phyloP scores from a whole-genome alignment of 2,113 vertebrate species.

The Bubo bubo region DNA sequence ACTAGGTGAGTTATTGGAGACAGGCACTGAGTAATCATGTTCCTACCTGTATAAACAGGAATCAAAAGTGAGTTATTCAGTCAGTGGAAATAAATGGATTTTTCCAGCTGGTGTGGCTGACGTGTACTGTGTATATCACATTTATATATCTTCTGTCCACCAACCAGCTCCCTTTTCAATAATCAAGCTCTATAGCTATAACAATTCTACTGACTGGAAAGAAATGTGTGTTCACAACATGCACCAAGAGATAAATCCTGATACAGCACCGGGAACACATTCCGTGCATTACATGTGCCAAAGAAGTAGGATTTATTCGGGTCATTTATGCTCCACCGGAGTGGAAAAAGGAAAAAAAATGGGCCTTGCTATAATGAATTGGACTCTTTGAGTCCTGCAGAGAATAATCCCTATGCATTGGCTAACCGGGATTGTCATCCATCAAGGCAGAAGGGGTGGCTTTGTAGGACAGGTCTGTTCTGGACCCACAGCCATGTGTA shows the following conservation, averaged over 20 bases:
- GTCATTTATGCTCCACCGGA: slow-evolving; percentile 68
- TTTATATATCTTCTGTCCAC: slow-evolving; percentile 55
- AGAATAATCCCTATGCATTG: not conserved
- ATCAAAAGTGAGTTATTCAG: slow-evolving; percentile 61
- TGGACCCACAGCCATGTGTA: not conserved
- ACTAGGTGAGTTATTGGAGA: not conserved
- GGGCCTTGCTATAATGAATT: slow-evolving; percentile 43
- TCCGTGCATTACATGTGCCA: slow-evolving; percentile 62
- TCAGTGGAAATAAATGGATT: slow-evolving; percentile 64
- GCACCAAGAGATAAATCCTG: slow-evolving; percentile 64
- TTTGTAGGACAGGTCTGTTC: not conserved
- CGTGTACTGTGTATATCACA: slow-evolving; percentile 35
- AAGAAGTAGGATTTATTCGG: slow-evolving; percentile 59
- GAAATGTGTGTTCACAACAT: slow-evolving; percentile 66
- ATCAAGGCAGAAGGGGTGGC: not conserved
- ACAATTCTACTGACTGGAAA: slow-evolving; percentile 61
- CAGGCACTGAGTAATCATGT: slow-evolving; percentile 23
- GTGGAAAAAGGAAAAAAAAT: slow-evolving; percentile 41
- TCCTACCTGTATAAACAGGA: slow-evolving; percentile 58
- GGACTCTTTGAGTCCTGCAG: not conserved
- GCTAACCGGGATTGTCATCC: not conserved
- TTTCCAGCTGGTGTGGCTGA: slow-evolving; percentile 58
- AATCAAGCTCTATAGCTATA: slow-evolving; percentile 59
- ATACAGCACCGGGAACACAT: slow-evolving; percentile 36
- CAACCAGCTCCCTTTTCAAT: slow-evolving; percentile 49